A percentile compares a stretch with the other conserved stretches of the same genome.
Evolutionary conservation across 2,113 vertebrate genomes (phyloP).

Genomic region (Cololabis saira): DNA sequence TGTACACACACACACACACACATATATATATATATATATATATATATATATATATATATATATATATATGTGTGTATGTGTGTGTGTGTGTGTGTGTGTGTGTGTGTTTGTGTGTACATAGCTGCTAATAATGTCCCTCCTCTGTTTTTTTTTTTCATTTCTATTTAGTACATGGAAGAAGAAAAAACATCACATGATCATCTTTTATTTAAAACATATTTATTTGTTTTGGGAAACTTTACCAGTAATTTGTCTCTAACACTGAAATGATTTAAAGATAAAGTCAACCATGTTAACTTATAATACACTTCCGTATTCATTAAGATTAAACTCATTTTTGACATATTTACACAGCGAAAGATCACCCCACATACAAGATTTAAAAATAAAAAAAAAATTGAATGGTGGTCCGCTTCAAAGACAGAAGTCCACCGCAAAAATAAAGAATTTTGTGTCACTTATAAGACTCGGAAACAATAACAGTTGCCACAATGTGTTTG

Average conservation of each 20-base stretch:
- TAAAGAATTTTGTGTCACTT: slow-evolving; percentile 19
- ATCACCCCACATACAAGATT: slow-evolving; percentile 7
- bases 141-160: no score
- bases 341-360: slow-evolving; percentile 29
- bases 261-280: slow-evolving; percentile 27
- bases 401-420: no score
- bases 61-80: no score
- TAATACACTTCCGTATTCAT: background rate
- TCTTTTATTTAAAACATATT: slow-evolving; percentile 60
- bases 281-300: slow-evolving; percentile 23
- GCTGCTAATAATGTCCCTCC: background rate
- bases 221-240: slow-evolving; percentile 35
- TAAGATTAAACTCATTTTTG: slow-evolving; percentile 9
- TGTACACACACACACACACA: no score
- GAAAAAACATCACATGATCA: background rate
- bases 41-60: no score
- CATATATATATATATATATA: no score
- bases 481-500: slow-evolving; percentile 16
- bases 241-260: slow-evolving; percentile 36
- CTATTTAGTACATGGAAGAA: no score
- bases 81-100: no score
- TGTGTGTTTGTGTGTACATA: no score
- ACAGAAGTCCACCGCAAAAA: slow-evolving; percentile 38
- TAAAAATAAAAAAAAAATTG: slow-evolving; percentile 12
- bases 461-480: background rate